These are phyloP conservation scores for Tenualosa ilisha DNA, from an alignment of 2,797 vertebrate species.

Conservation along the genomic window DNA sequence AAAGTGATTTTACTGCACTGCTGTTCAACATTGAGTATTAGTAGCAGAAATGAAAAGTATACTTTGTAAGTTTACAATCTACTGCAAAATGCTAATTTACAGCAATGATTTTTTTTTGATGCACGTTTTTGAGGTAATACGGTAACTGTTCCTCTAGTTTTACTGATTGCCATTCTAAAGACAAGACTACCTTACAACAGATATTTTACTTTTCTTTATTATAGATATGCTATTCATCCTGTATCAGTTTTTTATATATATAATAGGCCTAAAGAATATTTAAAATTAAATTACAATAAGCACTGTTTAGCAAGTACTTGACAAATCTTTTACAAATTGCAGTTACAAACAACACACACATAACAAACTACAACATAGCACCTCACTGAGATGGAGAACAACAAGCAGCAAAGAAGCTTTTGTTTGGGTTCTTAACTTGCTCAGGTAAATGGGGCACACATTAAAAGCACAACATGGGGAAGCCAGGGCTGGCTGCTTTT, in stretches of 20 bases:
- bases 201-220: not conserved
- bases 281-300: no score
- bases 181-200: not conserved
- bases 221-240: no score
- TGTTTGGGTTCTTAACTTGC: not conserved
- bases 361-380: not conserved
- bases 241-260: no score
- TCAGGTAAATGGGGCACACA: no score
- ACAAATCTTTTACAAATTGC: not conserved
- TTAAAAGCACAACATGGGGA: no score
- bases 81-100: no score
- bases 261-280: no score
- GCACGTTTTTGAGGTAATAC: not conserved
- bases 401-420: not conserved
- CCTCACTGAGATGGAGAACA: not conserved
- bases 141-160: not conserved
- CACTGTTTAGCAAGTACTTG: not conserved
- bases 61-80: not conserved
- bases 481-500: no score
- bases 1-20: not conserved
- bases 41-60: not conserved
- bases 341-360: not conserved
- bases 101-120: not conserved
- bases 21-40: not conserved
- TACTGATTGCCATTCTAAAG: not conserved